Base-by-base conservation (phyloP, 2,888 invertebrate species). In the Apamea anceps region DNA sequence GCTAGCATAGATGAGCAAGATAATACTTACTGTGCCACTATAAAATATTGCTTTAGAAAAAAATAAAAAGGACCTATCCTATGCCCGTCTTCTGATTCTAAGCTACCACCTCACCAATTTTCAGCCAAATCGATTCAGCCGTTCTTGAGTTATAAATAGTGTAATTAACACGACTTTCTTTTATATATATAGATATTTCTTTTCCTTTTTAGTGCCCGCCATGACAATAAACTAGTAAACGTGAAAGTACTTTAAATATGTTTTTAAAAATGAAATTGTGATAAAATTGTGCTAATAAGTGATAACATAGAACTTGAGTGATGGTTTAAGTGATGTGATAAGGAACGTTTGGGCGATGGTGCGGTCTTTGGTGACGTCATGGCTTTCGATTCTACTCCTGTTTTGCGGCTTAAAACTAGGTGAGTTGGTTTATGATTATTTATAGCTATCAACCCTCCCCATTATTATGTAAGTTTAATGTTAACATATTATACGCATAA, bases 321-420 rank as follows among this genome's bases (percentile, higher is more conserved):
- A 85, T 79, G 75, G 80, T 87, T 86, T 86, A 74, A 92, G 93
- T 94, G 87, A 94, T 93, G 92, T 89, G 89, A 91, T 88, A 87
- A 88, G 87, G 80, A 91, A 91, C 82, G 77, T 87, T 91, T 91
- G 89, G 95, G 95, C 92, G 91, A 96, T 95, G 96, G 92, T 94
- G 94, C 92, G 87, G 86, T 90, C 86, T 87, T 89, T 89, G 90
- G 85, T 89, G 86, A 90, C 88, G 91, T 85, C 91, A 92, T 95
- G 94, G 94, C 86, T 93, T 79, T 91, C 91, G 91, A 88, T 93
- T 84, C 90, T 90, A 71, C 89, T 95, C 65, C 91, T 95, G 80
- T 88, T 92, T 84, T 92, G 86, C 89, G 88, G 87, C 89, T 89
- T 93, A 87, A 91, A 91, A 91, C 86, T 88, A 90, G 96, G 96